phyloP scores from a whole-genome alignment of 2,797 vertebrate species.

The Tauraco hartlaubi region DNA sequence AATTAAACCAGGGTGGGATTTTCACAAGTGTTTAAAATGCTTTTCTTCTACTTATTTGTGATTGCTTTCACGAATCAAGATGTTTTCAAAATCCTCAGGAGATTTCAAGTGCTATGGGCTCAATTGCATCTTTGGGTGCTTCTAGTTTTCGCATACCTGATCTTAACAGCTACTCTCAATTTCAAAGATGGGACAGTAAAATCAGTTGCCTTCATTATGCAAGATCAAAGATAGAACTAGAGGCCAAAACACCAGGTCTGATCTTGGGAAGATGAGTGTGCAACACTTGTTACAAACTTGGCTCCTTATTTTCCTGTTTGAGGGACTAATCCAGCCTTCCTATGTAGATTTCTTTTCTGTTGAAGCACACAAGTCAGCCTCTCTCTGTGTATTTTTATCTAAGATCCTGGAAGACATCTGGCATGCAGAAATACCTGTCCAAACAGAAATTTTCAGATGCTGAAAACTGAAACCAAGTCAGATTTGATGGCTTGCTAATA shows the following conservation, averaged over 20 bases:
- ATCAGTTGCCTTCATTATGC: neutral
- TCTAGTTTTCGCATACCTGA: neutral
- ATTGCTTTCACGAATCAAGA: neutral
- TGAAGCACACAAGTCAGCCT: neutral
- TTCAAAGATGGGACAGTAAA: slow-evolving; percentile 5
- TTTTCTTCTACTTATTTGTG: neutral
- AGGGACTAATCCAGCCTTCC: neutral
- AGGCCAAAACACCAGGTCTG: neutral
- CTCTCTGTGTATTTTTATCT: neutral
- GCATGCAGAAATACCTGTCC: neutral
- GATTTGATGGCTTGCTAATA: neutral
- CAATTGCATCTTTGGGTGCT: neutral
- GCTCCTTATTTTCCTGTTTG: neutral
- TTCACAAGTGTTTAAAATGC: neutral
- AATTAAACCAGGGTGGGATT: slow-evolving; percentile 6
- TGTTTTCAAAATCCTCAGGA: neutral
- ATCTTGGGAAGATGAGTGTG: neutral
- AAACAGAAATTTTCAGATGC: neutral
- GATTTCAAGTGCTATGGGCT: neutral
- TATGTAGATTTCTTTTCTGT: neutral
- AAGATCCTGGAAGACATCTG: neutral
- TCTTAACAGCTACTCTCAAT: neutral
- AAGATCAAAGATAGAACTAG: neutral
- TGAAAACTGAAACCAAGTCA: neutral
- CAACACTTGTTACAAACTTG: neutral